Base-by-base conservation (phyloP, 1,140 invertebrate genomes). In the Agraylea sexmaculata region DNA sequence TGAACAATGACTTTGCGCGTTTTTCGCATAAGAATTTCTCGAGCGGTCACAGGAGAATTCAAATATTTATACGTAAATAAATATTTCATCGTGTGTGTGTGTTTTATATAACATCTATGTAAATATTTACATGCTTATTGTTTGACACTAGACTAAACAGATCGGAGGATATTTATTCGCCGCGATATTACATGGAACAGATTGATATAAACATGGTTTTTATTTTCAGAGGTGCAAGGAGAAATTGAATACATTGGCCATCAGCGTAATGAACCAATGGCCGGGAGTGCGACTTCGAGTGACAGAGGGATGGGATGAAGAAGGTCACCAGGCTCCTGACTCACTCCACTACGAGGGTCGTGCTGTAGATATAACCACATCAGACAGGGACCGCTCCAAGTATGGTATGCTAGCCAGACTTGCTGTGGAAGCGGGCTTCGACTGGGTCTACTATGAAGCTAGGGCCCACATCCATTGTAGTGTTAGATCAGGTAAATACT, bases 211-310 rank as follows among this genome's bases (percentile, higher is more conserved):
- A 4, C 28, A 12, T 3, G 15, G 15, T 51, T 47, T 52, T 51
- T 50, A 27, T 60, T 73, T 78, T 13, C 75, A 96, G 92, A 77
- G 89, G 54, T 92, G 88, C 62, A 92, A 91, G 62, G 91, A 96
- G 62, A 95, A 91, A 60, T 63, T 96, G 42, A 91, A 94, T 60
- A 89, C 83, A 5, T 62, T 98, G 54, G 90, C 92, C 16, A 90
- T 95, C 55, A 88, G 85, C 42, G 92, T 97, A 56, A 93, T 94
- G 87, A 95, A 95, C 66, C 87, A 92, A 57, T 98, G 92, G 92
- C 90, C 90, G 0, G 87, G 87, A 15, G 80, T 95, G n/a, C 77
- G 79, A 45, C 68, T 97, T 40, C 67, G 89, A 18, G 92, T 96
- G 21, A 92, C 82, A 21, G 90, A 96, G 58, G 90, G 83, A 16